These are phyloP conservation scores for Drosophila novamexicana DNA, from an alignment of 1,140 invertebrate species.

Conservation along the genomic window DNA sequence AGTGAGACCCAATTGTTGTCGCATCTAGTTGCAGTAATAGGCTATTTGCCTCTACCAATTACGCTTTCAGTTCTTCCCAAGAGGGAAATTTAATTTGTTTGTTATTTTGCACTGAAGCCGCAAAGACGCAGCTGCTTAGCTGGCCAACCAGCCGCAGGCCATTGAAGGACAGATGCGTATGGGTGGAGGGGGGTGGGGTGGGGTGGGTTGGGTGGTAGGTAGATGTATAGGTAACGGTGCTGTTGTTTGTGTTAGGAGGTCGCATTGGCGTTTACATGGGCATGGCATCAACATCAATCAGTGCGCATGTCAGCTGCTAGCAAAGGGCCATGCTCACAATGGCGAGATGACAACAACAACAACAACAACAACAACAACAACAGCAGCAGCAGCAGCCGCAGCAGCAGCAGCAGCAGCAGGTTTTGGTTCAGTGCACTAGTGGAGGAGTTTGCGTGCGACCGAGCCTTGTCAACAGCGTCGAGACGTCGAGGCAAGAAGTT, in stretches of 20 bases:
- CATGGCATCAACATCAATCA: constrained; percentile 54
- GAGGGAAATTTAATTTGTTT: constrained; percentile 3
- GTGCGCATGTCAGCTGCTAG: constrained; percentile 55
- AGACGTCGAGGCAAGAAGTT: too few relatives aligned
- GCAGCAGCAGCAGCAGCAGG: constrained; percentile 37
- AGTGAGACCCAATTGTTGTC: too few relatives aligned
- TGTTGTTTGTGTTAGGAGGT: neutral
- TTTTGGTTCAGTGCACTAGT: constrained; percentile 61
- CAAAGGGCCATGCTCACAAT: constrained; percentile 47
- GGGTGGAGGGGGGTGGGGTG: too few relatives aligned
- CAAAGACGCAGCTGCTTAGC: constrained; percentile 15
- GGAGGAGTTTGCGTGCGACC: constrained; percentile 67
- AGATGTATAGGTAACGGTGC: neutral
- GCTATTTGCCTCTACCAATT: too few relatives aligned
- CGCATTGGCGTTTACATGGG: constrained; percentile 12
- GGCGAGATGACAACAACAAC: constrained; percentile 43
- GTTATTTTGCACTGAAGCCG: constrained; percentile 16
- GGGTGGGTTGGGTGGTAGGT: too few relatives aligned
- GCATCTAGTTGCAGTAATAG: too few relatives aligned
- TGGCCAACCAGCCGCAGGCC: neutral
- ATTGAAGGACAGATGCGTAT: neutral
- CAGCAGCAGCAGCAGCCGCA: constrained; percentile 25
- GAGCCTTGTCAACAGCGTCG: constrained; percentile 15
- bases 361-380: constrained; percentile 18
- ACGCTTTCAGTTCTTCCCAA: too few relatives aligned